Conservation (phyloP, 2,888 invertebrate genomes). For the Microplitis manilae region DNA sequence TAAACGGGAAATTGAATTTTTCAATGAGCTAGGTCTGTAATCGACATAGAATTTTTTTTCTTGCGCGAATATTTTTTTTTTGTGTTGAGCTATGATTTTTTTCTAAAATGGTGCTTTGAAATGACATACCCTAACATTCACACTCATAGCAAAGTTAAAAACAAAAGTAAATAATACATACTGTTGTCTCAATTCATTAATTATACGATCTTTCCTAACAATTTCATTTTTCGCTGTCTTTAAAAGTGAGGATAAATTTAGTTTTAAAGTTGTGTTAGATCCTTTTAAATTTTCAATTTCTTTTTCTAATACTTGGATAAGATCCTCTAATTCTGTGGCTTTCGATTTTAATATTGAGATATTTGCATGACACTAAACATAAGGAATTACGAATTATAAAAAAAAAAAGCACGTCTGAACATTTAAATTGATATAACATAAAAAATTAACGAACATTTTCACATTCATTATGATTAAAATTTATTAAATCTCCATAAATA, state of each 20-base stretch:
- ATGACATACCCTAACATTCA: too few species aligned
- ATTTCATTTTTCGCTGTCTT: constrained; percentile 73
- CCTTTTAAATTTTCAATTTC: constrained; percentile 52
- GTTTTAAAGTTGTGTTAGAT: constrained; percentile 65
- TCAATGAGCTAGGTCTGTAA: too few species aligned
- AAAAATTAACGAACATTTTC: constrained; percentile 44
- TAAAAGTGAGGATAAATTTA: constrained; percentile 72
- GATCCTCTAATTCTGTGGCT: constrained; percentile 50
- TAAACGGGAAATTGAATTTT: too few species aligned
- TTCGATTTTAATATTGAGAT: constrained; percentile 57
- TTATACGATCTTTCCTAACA: constrained; percentile 71
- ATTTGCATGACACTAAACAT: constrained; percentile 60
- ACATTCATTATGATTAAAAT: constrained; percentile 50
- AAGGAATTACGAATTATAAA: constrained; percentile 23
- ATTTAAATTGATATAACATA: constrained; percentile 41
- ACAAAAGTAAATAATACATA: constrained; percentile 50
- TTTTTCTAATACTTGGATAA: constrained; percentile 40
- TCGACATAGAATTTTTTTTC: too few species aligned
- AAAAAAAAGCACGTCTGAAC: constrained; percentile 39
- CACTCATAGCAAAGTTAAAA: neutral
- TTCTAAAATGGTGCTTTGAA: too few species aligned
- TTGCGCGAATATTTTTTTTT: too few species aligned
- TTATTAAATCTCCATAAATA: constrained; percentile 70
- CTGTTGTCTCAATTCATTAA: constrained; percentile 70
- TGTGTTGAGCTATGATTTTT: too few species aligned